Evolutionary conservation across 1,140 invertebrate genomes (phyloP).

Genomic region (Branchinecta lynchi): DNA sequence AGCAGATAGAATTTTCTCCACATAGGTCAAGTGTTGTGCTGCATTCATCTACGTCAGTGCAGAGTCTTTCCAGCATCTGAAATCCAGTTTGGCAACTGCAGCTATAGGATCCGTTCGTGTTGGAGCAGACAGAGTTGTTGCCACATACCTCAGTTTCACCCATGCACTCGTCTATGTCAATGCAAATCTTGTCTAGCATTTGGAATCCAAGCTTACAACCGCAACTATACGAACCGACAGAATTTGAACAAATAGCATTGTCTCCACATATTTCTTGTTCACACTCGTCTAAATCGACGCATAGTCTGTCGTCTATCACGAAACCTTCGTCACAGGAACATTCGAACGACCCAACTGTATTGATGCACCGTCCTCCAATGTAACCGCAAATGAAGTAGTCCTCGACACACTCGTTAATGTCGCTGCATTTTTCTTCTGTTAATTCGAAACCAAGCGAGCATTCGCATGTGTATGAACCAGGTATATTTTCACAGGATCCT

Average conservation of each 20-base stretch:
- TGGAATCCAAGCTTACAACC: conserved; percentile 45
- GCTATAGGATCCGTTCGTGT: conserved; percentile 22
- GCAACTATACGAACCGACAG: conserved; percentile 62
- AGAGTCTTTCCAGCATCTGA: conserved; percentile 7
- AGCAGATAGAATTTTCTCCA: conserved; percentile 29
- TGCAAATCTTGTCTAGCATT: conserved; percentile 12
- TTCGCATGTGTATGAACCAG: conserved; percentile 61
- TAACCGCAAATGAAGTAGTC: conserved; percentile 43
- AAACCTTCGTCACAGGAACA: conserved; percentile 63
- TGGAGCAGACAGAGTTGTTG: conserved; percentile 22
- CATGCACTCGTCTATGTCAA: conserved; percentile 36
- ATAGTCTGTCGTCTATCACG: conserved; percentile 33
- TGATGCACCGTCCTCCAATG: conserved; percentile 50
- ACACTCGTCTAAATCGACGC: no score
- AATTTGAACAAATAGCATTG: conserved; percentile 57
- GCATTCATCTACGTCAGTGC: background rate
- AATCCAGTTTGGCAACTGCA: conserved; percentile 22
- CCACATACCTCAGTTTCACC: conserved; percentile 15
- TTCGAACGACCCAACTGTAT: conserved; percentile 61
- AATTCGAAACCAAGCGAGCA: conserved; percentile 58
- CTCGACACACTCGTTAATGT: conserved; percentile 36
- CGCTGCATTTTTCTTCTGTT: conserved; percentile 39
- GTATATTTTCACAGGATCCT: conserved; percentile 43
- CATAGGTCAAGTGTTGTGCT: background rate
- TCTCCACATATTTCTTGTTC: no score